Evolutionary conservation across 2,888 invertebrate genomes (phyloP).

Genomic region (Plebejus argus): DNA sequence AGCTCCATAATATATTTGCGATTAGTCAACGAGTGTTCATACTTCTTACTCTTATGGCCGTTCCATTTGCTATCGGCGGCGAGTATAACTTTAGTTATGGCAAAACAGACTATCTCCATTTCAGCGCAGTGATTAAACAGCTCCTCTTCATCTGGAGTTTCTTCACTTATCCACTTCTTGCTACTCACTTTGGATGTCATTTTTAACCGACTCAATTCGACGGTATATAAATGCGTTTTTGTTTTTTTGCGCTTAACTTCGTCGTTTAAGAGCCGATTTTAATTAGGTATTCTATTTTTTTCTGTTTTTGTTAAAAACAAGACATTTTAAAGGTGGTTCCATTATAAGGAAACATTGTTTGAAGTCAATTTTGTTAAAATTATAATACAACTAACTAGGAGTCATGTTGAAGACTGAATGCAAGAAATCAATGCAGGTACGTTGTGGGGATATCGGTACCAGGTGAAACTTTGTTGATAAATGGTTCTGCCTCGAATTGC

Average conservation of each 20-base stretch:
- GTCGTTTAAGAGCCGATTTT: background rate
- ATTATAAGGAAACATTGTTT: background rate
- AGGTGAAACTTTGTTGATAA: constrained; percentile 42
- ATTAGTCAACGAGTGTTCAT: constrained; percentile 60
- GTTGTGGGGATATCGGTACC: constrained; percentile 65
- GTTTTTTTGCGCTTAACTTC: background rate
- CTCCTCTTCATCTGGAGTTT: constrained; percentile 72
- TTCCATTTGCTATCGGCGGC: constrained; percentile 77
- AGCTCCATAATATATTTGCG: constrained; percentile 73
- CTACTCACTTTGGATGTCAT: constrained; percentile 61
- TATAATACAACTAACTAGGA: constrained; percentile 51
- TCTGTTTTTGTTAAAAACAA: background rate
- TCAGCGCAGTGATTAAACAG: constrained; percentile 75
- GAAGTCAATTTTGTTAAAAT: too few relatives aligned
- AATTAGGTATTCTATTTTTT: too few relatives aligned
- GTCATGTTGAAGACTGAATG: constrained; percentile 62
- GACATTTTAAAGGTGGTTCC: background rate
- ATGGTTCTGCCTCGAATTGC: constrained; percentile 8
- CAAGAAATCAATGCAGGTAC: constrained; percentile 63
- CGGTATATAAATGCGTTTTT: background rate
- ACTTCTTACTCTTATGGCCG: constrained; percentile 52
- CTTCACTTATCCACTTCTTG: constrained; percentile 80
- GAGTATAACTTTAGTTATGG: constrained; percentile 68
- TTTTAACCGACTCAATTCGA: constrained; percentile 35
- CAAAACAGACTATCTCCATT: constrained; percentile 73